Conservation (phyloP, 2,113 vertebrate genomes). For the Nothocercus julius region DNA sequence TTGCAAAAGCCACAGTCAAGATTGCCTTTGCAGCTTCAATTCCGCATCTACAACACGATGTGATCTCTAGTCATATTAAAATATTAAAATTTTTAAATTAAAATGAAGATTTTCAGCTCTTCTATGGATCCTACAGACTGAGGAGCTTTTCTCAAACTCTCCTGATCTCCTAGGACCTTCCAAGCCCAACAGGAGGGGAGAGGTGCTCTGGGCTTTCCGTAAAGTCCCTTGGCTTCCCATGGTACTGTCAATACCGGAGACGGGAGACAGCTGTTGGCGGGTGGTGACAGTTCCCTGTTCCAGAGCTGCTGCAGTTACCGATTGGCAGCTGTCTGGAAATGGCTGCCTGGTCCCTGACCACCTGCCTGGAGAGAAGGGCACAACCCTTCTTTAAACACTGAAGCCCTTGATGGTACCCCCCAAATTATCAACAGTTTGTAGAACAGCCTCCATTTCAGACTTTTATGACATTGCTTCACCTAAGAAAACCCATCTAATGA, state of each 20-base stretch:
- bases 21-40: not conserved
- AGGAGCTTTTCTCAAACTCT: not conserved
- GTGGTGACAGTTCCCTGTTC: accelerated
- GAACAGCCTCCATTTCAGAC: not conserved
- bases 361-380: not conserved
- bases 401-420: not conserved
- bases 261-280: not conserved
- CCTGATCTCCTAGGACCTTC: not conserved
- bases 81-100: too few relatives aligned
- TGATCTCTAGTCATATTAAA: not conserved
- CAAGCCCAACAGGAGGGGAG: not conserved
- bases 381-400: accelerated
- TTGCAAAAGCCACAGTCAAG: not conserved
- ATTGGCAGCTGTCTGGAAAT: not conserved
- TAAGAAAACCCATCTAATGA: not conserved
- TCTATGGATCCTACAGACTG: not conserved
- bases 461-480: accelerated
- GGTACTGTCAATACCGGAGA: accelerated
- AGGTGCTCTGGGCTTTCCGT: not conserved
- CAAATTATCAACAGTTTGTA: accelerated
- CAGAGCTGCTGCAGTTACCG: not conserved
- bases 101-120: not conserved
- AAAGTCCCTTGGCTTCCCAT: not conserved
- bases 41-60: not conserved
- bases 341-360: not conserved